Evolutionary conservation across 92 coral and sea anemone species (phyloP).

Genomic region (Actinostola sp.): DNA sequence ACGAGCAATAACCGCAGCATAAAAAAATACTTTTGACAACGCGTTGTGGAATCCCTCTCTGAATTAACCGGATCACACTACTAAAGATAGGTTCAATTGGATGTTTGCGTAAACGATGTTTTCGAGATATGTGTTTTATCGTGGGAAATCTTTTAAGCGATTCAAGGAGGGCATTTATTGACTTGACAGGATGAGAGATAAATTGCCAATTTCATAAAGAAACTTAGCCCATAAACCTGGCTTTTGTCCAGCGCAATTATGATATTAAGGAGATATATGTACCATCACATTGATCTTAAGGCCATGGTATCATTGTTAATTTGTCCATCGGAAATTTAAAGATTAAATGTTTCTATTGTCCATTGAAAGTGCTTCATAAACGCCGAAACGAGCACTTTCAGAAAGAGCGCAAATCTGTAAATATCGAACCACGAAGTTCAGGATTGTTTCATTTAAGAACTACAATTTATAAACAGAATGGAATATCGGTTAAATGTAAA

Average conservation of each 20-base stretch:
- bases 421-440: too few species aligned
- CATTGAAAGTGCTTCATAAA: neutral
- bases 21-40: too few species aligned
- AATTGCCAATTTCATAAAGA: conserved; percentile 11
- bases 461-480: too few species aligned
- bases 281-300: neutral
- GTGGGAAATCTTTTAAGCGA: neutral
- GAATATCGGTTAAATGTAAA: too few species aligned
- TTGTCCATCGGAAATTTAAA: neutral
- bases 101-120: too few species aligned
- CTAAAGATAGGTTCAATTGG: too few species aligned
- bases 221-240: neutral
- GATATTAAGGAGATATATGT: neutral
- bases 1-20: neutral
- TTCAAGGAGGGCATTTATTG: neutral
- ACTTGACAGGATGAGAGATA: conserved; percentile 2
- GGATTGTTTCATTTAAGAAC: too few species aligned
- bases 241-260: conserved; percentile 1
- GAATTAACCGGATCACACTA: too few species aligned
- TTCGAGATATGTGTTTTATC: too few species aligned
- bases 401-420: too few species aligned
- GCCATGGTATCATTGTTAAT: conserved; percentile 5
- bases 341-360: conserved; percentile 1
- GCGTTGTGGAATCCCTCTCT: too few species aligned
- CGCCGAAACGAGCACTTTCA: neutral